These are phyloP conservation scores for Cryptoleucopteryx plumbea DNA, from an alignment of 2,113 vertebrate species.

Conservation along the genomic window DNA sequence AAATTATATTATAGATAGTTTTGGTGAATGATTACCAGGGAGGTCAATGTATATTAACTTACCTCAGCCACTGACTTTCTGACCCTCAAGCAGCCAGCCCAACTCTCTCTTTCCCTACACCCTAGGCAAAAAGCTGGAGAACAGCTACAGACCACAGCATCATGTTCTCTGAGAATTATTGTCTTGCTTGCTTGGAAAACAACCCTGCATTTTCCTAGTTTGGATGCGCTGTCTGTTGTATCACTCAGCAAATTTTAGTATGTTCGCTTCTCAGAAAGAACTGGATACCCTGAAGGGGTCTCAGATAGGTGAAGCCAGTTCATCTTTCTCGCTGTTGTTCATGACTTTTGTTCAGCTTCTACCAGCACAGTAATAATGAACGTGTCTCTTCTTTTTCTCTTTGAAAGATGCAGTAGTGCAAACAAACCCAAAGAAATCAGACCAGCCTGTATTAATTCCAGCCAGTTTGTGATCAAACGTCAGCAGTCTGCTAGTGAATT, in stretches of 20 bases:
- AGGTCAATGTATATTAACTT: not conserved
- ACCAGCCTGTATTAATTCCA: not conserved
- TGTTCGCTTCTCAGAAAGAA: not conserved
- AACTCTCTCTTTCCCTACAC: not conserved
- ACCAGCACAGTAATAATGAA: not conserved
- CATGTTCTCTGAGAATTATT: not conserved
- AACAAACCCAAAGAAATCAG: not conserved
- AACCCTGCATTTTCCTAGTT: not conserved
- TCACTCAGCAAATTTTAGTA: not conserved
- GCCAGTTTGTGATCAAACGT: not conserved
- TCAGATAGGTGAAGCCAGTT: not conserved
- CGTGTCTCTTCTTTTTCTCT: not conserved
- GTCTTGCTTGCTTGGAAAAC: not conserved
- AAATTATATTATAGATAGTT: not conserved
- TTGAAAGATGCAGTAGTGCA: not conserved
- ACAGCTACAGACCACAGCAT: not conserved
- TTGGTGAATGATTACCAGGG: not conserved
- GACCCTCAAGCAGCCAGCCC: not conserved
- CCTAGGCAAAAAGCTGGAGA: not conserved
- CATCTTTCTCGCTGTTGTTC: not conserved
- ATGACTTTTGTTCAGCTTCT: not conserved
- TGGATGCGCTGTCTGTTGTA: not conserved
- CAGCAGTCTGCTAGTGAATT: not conserved
- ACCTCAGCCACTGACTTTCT: not conserved
- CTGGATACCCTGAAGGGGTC: not conserved